Evolutionary conservation across 2,888 invertebrate species (phyloP), one percentile per base, ranked within the genome.

Genomic region (Taphrorychus bicolor): DNA sequence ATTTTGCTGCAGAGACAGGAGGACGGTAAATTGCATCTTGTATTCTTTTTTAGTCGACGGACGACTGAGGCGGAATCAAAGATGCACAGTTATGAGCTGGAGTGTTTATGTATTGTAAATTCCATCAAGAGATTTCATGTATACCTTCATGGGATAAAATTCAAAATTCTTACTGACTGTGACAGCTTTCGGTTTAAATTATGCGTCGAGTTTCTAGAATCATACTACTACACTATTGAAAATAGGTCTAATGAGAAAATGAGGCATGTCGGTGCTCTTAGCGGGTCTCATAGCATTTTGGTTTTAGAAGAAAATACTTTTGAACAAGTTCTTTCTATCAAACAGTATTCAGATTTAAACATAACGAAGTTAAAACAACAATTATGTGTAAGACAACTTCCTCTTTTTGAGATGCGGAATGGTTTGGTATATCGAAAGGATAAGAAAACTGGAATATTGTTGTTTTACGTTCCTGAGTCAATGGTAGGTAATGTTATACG

Each of bases 21-120:
- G 0, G 74, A 77, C 69, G 53, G 45, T 9, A 68, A 70, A 41
- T 71, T 78, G 22, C 76, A 80, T 22, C 77, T 77, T 0, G 63
- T 79, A 0, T 77, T 77, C 56, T 78, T 76, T 65, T 79, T 5
- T 77, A 77, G 76, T 4, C 76, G 77, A 22, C 69, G 74, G 23
- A 76, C 78, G 0, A 76, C 73, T 3, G 72, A 73, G 0, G 23
- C 53, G 0, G 78, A 78, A 67, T 66, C 73, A 0, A 74, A 70
- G 23, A 77, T 76, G 32, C 76, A 76, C 49, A 76, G 76, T 59
- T 78, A 75, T 54, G 77, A 78, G 54, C 21, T 78, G 3, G 76
- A 79, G 67, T 63, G 69, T 7, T 41, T 76, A 5, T 71, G 73
- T 3, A 67, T 73, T 5, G 66, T 76, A 16, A 67, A 75, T 62